Percentiles rank a stretch among this genome's conserved stretches.
These are phyloP conservation scores for Pipra filicauda DNA, from an alignment of 2,113 vertebrate genomes.

Conservation along the genomic window DNA sequence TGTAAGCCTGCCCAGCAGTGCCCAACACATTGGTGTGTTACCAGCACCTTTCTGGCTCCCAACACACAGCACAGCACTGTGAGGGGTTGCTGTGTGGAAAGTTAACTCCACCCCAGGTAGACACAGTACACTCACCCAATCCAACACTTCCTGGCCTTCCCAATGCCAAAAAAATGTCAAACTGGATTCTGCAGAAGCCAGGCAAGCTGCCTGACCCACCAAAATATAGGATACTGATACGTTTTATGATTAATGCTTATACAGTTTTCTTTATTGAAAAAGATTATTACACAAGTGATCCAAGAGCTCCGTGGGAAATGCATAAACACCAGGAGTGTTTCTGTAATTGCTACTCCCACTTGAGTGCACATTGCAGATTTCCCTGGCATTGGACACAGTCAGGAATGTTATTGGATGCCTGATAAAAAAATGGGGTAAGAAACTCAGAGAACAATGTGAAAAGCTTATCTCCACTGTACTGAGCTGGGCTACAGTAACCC, in stretches of 20 bases:
- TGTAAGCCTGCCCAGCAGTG: rapidly evolving
- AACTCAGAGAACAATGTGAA: neutral
- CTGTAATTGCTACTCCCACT: neutral
- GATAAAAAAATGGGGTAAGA: neutral
- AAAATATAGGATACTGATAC: neutral
- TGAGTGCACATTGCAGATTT: neutral
- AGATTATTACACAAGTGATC: neutral
- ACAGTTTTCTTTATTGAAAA: neutral
- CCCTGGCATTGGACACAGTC: neutral
- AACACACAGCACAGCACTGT: neutral
- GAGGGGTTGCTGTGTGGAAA: neutral
- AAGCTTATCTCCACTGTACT: neutral
- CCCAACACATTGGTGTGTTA: neutral
- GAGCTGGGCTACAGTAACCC: neutral
- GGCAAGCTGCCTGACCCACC: neutral
- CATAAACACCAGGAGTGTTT: neutral
- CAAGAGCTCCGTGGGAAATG: neutral
- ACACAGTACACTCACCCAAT: neutral
- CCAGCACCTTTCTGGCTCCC: neutral
- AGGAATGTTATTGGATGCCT: neutral
- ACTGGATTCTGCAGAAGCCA: neutral
- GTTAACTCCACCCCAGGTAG: neutral
- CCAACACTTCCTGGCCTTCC: neutral
- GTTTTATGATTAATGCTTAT: neutral
- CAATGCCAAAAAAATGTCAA: neutral